These are phyloP conservation scores for Apamea epomidion DNA, from an alignment of 2,888 invertebrate species.

Conservation along the genomic window DNA sequence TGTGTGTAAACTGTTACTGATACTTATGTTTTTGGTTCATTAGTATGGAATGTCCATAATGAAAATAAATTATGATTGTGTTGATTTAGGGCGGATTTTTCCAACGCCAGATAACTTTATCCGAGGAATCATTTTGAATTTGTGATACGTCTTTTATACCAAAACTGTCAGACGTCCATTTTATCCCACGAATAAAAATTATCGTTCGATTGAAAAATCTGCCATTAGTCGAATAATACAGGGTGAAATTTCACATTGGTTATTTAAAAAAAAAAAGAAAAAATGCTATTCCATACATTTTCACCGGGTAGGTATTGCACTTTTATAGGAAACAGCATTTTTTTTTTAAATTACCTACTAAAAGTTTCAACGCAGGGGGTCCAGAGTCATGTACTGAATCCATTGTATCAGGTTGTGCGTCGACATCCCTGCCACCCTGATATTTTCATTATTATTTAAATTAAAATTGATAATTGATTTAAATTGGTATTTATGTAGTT, in stretches of 20 bases:
- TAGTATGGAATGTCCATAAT: neutral
- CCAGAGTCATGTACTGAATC: neutral
- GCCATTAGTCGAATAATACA: neutral
- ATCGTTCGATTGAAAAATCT: no score
- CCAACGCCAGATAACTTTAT: no score
- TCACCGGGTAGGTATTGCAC: no score
- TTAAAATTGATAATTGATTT: neutral
- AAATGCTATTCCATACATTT: neutral
- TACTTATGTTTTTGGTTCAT: neutral
- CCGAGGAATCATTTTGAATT: no score
- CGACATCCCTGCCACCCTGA: neutral
- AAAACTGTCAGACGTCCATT: no score
- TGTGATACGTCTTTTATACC: no score
- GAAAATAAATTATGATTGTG: neutral
- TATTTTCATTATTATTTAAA: neutral
- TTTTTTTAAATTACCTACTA: neutral
- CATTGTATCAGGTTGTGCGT: neutral
- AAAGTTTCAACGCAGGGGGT: neutral
- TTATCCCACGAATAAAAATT: no score
- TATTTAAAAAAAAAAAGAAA: neutral
- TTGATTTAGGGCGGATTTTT: neutral
- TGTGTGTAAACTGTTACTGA: neutral
- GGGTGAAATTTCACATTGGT: fast-evolving
- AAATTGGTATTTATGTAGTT: neutral
- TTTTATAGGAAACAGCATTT: neutral